These are phyloP conservation scores for Montipora capricornis DNA, from an alignment of 64 coral and sea anemone genomes.

Conservation along the genomic window DNA sequence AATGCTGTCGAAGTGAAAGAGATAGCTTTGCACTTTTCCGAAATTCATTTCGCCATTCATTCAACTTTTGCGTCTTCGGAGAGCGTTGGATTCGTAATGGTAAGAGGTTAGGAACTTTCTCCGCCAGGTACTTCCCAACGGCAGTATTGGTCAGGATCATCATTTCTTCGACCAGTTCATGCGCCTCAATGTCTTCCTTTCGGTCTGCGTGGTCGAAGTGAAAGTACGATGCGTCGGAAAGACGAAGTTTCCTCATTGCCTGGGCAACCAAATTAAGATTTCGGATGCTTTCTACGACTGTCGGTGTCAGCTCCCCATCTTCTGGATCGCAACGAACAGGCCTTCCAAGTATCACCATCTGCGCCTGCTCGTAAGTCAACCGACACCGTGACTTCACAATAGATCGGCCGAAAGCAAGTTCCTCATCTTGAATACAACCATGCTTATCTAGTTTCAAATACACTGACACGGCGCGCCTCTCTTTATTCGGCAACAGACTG, in stretches of 20 bases:
- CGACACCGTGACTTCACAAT: slow-evolving; percentile 57
- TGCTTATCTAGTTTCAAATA: slow-evolving; percentile 14
- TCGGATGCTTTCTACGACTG: slow-evolving; percentile 19
- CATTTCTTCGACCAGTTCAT: slow-evolving; percentile 76
- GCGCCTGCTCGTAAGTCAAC: slow-evolving; percentile 72
- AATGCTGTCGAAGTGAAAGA: neutral
- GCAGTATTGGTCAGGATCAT: slow-evolving; percentile 70
- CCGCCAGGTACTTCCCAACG: slow-evolving; percentile 32
- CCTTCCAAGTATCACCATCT: slow-evolving; percentile 25
- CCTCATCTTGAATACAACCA: slow-evolving; percentile 21
- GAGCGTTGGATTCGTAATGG: slow-evolving; percentile 67
- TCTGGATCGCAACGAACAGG: neutral
- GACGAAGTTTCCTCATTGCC: slow-evolving; percentile 41
- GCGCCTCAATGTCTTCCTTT: slow-evolving; percentile 50
- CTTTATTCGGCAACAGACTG: slow-evolving; percentile 58
- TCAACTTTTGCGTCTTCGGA: slow-evolving; percentile 30
- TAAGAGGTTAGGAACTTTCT: neutral
- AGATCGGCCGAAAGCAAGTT: slow-evolving; percentile 38
- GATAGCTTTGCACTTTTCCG: neutral
- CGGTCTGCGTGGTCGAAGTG: slow-evolving; percentile 19
- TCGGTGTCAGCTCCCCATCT: slow-evolving; percentile 1
- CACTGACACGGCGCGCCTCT: slow-evolving; percentile 64
- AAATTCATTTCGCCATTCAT: slow-evolving; percentile 42
- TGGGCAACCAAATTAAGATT: slow-evolving; percentile 28
- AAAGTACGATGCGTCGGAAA: slow-evolving; percentile 41